Evolutionary conservation across 2,113 vertebrate genomes (phyloP).

Genomic region (Taurulus bubalis): DNA sequence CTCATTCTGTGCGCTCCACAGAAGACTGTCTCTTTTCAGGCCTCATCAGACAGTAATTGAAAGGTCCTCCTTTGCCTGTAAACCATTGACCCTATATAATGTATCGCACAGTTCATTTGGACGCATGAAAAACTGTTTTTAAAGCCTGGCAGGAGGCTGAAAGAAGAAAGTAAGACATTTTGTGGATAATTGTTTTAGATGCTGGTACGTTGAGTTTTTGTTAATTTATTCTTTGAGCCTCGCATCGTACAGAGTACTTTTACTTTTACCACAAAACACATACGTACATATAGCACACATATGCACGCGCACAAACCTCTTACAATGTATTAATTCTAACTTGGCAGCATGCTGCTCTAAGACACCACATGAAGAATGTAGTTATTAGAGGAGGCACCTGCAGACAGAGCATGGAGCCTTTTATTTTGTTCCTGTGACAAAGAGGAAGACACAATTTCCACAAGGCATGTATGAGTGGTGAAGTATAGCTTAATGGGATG

Average conservation of each 20-base stretch:
- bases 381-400: slow-evolving; percentile 80
- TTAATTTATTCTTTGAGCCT: background rate
- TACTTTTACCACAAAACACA: slow-evolving; percentile 3
- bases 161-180: slow-evolving; percentile 10
- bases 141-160: slow-evolving; percentile 7
- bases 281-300: slow-evolving; percentile 7
- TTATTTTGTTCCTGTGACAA: slow-evolving; percentile 70
- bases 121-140: slow-evolving; percentile 40
- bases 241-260: background rate
- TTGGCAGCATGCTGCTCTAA: slow-evolving; percentile 59
- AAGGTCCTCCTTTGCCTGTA: slow-evolving; percentile 66
- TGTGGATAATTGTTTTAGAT: slow-evolving; percentile 30
- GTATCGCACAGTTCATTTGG: slow-evolving; percentile 51
- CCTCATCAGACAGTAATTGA: slow-evolving; percentile 74
- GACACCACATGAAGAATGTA: slow-evolving; percentile 71
- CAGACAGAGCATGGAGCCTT: slow-evolving; percentile 55
- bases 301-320: slow-evolving; percentile 33
- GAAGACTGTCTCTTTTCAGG: slow-evolving; percentile 64
- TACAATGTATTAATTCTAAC: slow-evolving; percentile 66
- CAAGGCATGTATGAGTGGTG: slow-evolving; percentile 67
- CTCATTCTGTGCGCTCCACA: slow-evolving; percentile 62
- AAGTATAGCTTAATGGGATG: slow-evolving; percentile 79
- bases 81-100: slow-evolving; percentile 62
- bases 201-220: background rate
- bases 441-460: slow-evolving; percentile 73